Percentiles rank a stretch among this genome's conserved stretches.
These are phyloP conservation scores for Rallus crepitans DNA, from an alignment of 2,797 vertebrate species.

Conservation along the genomic window DNA sequence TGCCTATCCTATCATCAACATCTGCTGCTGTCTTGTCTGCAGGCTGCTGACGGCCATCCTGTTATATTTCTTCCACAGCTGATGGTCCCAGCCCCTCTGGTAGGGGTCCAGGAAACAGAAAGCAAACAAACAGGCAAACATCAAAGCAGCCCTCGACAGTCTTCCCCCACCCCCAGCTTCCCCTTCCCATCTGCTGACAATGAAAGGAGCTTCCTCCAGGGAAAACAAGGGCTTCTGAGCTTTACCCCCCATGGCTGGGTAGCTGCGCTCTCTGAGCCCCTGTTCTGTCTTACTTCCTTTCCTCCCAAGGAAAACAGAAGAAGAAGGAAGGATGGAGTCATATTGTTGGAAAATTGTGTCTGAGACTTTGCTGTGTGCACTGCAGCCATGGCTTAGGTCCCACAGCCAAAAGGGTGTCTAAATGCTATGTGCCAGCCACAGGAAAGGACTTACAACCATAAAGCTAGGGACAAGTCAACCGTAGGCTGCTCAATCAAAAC, in stretches of 20 bases:
- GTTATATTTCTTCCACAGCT: not conserved
- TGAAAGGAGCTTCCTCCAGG: conserved; percentile 7
- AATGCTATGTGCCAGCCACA: not conserved
- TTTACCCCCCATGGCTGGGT: not conserved
- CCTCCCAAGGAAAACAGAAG: not conserved
- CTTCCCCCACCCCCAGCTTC: not conserved
- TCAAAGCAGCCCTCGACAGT: not conserved
- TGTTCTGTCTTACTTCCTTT: not conserved
- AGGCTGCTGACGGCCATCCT: not conserved
- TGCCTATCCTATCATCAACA: accelerated
- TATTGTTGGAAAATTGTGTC: not conserved
- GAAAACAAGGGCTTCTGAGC: not conserved
- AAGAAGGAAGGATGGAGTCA: not conserved
- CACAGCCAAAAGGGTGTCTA: not conserved
- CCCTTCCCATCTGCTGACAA: conserved; percentile 21
- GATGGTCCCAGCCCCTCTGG: accelerated
- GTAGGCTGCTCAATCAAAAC: not conserved
- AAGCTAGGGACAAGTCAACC: not conserved
- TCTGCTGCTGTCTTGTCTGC: not conserved
- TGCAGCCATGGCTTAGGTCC: not conserved
- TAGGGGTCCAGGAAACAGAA: conserved; percentile 8
- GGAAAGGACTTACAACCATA: not conserved
- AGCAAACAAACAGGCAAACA: not conserved
- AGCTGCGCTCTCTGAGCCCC: not conserved
- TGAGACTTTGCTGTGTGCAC: not conserved